Base-by-base conservation (phyloP, 2,888 invertebrate species). In the Synanthedon vespiformis region DNA sequence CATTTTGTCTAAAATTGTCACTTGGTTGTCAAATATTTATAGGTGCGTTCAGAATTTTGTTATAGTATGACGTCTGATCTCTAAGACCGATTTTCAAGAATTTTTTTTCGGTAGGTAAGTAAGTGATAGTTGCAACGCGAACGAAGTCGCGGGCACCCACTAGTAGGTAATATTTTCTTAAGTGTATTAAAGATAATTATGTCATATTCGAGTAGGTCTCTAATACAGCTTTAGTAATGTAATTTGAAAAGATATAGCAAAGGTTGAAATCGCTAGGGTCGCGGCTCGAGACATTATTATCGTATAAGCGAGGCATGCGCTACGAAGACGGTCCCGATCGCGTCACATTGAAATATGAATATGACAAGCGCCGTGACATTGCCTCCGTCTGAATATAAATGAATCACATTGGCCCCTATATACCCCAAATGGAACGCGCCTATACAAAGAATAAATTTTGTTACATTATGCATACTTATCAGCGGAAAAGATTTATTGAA, bases 321-420 rank as follows among this genome's bases (percentile, higher is more conserved):
- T 47, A 22, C 54, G 5, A 53, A 55, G 54, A 53, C 52, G 54
- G 56, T 53, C 12, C 53, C 55, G 61, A 60, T 66, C 61, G 58
- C 53, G 62, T 68, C 58, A 64, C 65, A 65, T 61, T 67, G 65
- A 65, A 67, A 70, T 68, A 65, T 69, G 67, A 67, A 68, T 67
- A 64, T 62, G 63, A 64, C 63, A 64, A 60, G 61, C 60, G 58
- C 57, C 55, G 53, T 48, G 60, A 59, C 64, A 48, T 53, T 53
- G 55, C 47, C 57, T 54, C 53, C 58, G 55, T 51, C 60, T 63
- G 68, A 72, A 68, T 72, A 67, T 69, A 66, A 71, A 72, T 67
- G 67, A 66, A 65, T 63, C 63, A 57, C 59, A 61, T 59, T 61
- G 53, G 48, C 55, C 54, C 54, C 56, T 48, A 55, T 58, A 53